Conservation (phyloP, 2,888 invertebrate genomes). For the Leptinotarsa peninsularis region DNA sequence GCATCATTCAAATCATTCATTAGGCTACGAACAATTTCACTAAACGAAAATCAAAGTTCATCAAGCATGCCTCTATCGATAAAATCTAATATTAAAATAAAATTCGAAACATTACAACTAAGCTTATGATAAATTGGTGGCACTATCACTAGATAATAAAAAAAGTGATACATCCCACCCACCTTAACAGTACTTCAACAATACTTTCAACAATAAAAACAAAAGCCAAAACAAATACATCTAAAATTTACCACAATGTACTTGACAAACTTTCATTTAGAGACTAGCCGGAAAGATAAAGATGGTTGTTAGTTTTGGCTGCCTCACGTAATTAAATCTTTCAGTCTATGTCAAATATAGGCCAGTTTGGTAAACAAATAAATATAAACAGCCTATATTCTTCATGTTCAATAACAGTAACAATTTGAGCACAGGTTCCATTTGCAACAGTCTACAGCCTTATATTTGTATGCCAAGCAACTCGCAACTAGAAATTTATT, state of each 20-base stretch:
- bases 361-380: slow-evolving; percentile 33
- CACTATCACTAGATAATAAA: slow-evolving; percentile 42
- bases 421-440: slow-evolving; percentile 44
- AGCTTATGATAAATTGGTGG: slow-evolving; percentile 44
- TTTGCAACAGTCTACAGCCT: slow-evolving; percentile 36
- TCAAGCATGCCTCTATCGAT: slow-evolving; percentile 17
- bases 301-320: slow-evolving; percentile 18
- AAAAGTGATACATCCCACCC: slow-evolving; percentile 43
- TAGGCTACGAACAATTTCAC: slow-evolving; percentile 18
- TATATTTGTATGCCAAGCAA: slow-evolving; percentile 37
- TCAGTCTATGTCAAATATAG: slow-evolving; percentile 43
- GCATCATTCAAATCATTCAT: slow-evolving; percentile 33
- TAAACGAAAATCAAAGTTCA: slow-evolving; percentile 13
- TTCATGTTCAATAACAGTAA: slow-evolving; percentile 42
- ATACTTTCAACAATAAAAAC: slow-evolving; percentile 42
- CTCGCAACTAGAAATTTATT: slow-evolving; percentile 26
- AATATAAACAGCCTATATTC: slow-evolving; percentile 34
- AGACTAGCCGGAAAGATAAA: slow-evolving; percentile 16
- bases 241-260: slow-evolving; percentile 38
- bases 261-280: slow-evolving; percentile 38
- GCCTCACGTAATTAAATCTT: slow-evolving; percentile 28
- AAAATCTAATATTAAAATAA: slow-evolving; percentile 37
- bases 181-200: slow-evolving; percentile 41
- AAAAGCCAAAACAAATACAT: slow-evolving; percentile 38
- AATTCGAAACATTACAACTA: slow-evolving; percentile 42